A percentile compares a stretch with the other conserved stretches of the same genome.
Conservation (phyloP, 2,888 invertebrate genomes). For the Eurytoma adleriae region DNA sequence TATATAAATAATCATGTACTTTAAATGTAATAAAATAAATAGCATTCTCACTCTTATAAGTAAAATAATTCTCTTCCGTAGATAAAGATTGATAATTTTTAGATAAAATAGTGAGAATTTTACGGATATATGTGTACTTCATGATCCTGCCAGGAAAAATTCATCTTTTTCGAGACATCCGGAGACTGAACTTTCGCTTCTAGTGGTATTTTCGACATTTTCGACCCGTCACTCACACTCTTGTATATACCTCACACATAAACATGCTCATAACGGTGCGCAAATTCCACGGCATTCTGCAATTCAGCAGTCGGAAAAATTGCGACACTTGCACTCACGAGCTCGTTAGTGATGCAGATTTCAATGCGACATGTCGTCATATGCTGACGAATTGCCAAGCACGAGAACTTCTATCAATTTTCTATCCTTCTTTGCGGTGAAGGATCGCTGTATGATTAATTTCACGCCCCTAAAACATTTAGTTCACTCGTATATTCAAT, state of each 20-base stretch:
- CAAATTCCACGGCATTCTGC: slow-evolving; percentile 5
- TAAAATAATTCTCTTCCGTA: too few relatives aligned
- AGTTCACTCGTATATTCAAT: too few relatives aligned
- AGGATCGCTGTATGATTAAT: neutral
- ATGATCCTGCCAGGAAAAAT: slow-evolving; percentile 16
- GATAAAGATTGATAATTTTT: too few relatives aligned
- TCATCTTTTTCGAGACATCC: slow-evolving; percentile 19
- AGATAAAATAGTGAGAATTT: neutral
- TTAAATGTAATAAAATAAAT: too few relatives aligned
- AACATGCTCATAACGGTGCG: neutral
- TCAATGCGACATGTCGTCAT: slow-evolving; percentile 16
- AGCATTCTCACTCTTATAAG: too few relatives aligned
- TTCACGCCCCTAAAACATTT: too few relatives aligned
- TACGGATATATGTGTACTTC: neutral
- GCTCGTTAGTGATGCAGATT: slow-evolving; percentile 43
- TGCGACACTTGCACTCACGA: neutral
- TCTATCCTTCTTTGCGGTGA: slow-evolving; percentile 1
- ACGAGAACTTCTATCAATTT: slow-evolving; percentile 10
- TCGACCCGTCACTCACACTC: neutral
- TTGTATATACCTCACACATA: neutral
- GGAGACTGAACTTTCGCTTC: slow-evolving; percentile 15
- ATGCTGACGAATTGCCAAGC: neutral
- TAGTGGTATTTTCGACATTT: slow-evolving; percentile 2
- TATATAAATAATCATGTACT: too few relatives aligned
- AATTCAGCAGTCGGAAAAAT: neutral